Evolutionary conservation across 92 coral and sea anemone species (phyloP).

Genomic region (Porites cylindrica): DNA sequence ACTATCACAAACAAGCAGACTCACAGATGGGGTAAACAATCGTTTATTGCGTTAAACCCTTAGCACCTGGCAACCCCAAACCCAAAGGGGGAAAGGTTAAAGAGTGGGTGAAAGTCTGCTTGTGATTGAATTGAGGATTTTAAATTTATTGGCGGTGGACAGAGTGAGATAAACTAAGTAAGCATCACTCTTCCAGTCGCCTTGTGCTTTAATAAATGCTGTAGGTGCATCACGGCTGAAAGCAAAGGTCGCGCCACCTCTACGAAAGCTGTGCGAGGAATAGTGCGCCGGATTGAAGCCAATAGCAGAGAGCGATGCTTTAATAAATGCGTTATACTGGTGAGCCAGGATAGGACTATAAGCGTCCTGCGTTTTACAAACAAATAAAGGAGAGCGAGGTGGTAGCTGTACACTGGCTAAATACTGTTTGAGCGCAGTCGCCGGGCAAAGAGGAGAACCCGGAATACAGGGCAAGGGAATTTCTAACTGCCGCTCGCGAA

Average conservation of each 20-base stretch:
- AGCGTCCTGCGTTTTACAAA: slow-evolving; percentile 7
- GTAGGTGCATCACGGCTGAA: slow-evolving; percentile 21
- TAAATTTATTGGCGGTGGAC: slow-evolving; percentile 24
- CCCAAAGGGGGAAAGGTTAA: slow-evolving; percentile 6
- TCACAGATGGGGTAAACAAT: too few species aligned
- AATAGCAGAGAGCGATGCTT: slow-evolving; percentile 29
- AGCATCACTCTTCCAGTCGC: slow-evolving; percentile 43
- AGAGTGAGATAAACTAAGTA: slow-evolving; percentile 50
- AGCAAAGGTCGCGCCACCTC: slow-evolving; percentile 14
- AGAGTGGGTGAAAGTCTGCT: slow-evolving; percentile 1
- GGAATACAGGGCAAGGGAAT: slow-evolving; percentile 61
- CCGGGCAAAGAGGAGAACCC: slow-evolving; percentile 61
- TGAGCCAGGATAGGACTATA: background rate
- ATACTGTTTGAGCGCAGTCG: slow-evolving; percentile 55
- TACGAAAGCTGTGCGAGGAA: slow-evolving; percentile 48
- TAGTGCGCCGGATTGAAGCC: slow-evolving; percentile 35
- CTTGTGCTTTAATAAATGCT: slow-evolving; percentile 55
- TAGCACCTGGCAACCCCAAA: background rate
- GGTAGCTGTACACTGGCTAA: slow-evolving; percentile 26
- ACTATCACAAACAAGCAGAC: too few species aligned
- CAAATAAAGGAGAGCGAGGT: slow-evolving; percentile 35
- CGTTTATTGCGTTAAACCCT: too few species aligned
- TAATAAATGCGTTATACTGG: slow-evolving; percentile 39
- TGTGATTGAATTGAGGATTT: slow-evolving; percentile 16
- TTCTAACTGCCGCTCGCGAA: slow-evolving; percentile 47